phyloP scores from a whole-genome alignment of 2,797 vertebrate genomes.

The Mormyrus proboscirostris region DNA sequence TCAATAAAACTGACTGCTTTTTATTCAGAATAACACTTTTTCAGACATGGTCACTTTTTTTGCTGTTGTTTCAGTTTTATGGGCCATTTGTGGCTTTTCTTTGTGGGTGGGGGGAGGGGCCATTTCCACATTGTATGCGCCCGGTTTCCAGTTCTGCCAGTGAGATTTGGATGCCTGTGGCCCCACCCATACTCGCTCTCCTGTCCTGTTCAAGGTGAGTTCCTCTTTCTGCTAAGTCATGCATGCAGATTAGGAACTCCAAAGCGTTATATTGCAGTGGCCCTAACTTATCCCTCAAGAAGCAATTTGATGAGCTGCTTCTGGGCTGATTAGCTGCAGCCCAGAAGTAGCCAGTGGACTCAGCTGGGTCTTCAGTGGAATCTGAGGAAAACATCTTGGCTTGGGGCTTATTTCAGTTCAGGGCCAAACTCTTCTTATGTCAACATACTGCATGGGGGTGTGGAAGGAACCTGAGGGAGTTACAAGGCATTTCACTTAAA shows the following conservation, averaged over 20 bases:
- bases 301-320: not conserved
- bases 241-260: not conserved
- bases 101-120: not conserved
- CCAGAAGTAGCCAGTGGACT: not conserved
- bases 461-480: not conserved
- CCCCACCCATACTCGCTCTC: not conserved
- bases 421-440: not conserved
- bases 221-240: not conserved
- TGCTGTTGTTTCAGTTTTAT: not conserved
- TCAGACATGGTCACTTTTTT: not conserved
- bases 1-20: not conserved
- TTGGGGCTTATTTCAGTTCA: not conserved
- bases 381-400: not conserved
- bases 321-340: not conserved
- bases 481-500: not conserved
- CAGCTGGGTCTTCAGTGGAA: not conserved
- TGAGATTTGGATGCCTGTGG: not conserved
- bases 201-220: not conserved
- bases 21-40: not conserved
- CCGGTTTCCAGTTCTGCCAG: not conserved
- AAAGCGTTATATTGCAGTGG: not conserved
- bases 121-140: not conserved
- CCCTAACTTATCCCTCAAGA: not conserved
- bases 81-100: not conserved
- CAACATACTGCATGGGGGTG: not conserved